phyloP scores from a whole-genome alignment of 2,888 invertebrate species.

The Himalopsyche kuldschensis region DNA sequence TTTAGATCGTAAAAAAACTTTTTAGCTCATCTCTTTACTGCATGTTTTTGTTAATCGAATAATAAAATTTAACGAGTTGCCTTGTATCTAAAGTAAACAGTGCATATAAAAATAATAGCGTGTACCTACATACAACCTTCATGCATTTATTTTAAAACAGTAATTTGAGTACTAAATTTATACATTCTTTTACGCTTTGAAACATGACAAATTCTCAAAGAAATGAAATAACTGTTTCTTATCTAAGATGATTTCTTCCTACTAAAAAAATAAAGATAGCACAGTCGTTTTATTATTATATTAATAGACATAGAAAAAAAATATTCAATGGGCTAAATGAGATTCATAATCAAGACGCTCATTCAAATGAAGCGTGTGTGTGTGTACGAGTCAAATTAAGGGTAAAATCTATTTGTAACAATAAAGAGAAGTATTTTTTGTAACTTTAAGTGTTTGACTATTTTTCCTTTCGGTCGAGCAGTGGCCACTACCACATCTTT shows the following conservation, averaged over 20 bases:
- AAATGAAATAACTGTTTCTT: neutral
- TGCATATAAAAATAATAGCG: neutral
- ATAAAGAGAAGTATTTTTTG: no score
- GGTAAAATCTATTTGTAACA: no score
- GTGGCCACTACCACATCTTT: no score
- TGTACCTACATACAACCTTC: neutral
- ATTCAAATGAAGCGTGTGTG: no score
- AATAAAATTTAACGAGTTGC: neutral
- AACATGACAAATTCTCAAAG: neutral
- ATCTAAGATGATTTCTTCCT: neutral
- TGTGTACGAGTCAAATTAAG: no score
- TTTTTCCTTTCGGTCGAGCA: no score
- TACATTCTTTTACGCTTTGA: neutral
- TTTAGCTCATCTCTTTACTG: neutral
- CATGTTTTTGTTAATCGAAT: neutral
- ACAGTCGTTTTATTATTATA: no score
- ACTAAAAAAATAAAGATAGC: no score
- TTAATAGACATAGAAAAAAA: no score
- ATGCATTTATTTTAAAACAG: conserved; percentile 1
- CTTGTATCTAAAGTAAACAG: neutral
- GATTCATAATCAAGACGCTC: no score
- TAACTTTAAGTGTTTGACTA: no score
- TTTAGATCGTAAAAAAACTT: neutral
- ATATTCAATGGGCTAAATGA: no score
- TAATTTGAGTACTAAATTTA: neutral